A percentile compares a stretch with the other conserved stretches of the same genome.
phyloP scores from a whole-genome alignment of 2,113 vertebrate genomes.

The Tretioscincus oriximinensis region DNA sequence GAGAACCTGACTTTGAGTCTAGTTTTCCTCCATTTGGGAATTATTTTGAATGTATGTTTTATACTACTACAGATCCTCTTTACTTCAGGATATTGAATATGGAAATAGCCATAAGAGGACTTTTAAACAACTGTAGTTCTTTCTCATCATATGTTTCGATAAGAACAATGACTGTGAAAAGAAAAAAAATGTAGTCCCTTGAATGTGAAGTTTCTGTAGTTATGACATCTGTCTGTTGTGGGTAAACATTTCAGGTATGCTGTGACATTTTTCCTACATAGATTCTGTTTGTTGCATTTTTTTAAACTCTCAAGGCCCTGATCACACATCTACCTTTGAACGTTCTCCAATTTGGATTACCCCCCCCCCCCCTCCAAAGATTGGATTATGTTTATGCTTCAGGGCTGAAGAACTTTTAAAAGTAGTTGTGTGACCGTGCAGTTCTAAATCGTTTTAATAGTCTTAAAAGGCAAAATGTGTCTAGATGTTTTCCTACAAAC shows the following conservation, averaged over 20 bases:
- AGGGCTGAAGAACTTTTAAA: too few relatives aligned
- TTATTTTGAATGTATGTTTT: not conserved
- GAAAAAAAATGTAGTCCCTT: conserved; percentile 11
- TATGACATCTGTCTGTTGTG: conserved; percentile 27
- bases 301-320: not conserved
- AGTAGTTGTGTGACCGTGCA: not conserved
- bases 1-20: conserved; percentile 3
- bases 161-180: conserved; percentile 10
- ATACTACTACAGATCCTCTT: not conserved
- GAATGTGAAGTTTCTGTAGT: conserved; percentile 18
- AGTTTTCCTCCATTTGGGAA: conserved; percentile 7
- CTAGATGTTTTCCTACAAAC: not conserved
- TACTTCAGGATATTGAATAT: conserved; percentile 20
- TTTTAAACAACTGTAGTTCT: not conserved
- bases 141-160: conserved; percentile 11
- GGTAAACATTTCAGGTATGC: not conserved
- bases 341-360: too few relatives aligned
- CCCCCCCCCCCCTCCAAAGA: too few relatives aligned
- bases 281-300: conserved; percentile 22
- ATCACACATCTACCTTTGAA: too few relatives aligned
- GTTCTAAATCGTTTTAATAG: conserved; percentile 33
- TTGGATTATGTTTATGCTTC: too few relatives aligned
- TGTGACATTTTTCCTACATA: not conserved
- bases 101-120: not conserved
- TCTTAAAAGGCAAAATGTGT: conserved; percentile 5